Base-by-base conservation (phyloP, 2,113 vertebrate species). In the Hymenochirus boettgeri region DNA sequence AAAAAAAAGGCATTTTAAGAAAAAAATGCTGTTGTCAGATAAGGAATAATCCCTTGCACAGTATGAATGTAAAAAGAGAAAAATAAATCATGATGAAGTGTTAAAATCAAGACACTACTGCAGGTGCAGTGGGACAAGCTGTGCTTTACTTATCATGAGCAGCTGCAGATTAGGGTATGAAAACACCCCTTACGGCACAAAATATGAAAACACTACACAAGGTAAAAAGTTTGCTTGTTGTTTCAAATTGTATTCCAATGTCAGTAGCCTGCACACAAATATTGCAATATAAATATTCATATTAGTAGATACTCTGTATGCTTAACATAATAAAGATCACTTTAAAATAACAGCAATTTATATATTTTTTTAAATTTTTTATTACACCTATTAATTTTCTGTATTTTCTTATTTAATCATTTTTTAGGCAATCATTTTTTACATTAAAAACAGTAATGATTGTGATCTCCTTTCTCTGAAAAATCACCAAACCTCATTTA, bases 41-140 rank as follows among this genome's bases (percentile, higher is more conserved):
- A 35, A 35, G 15, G 33, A n/a, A 12, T 42, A 42, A 42, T 42
- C 39, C 2, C 17, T 42, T 15, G 15, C 17, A 5, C 39, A 17
- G 37, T 5, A 42, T 3, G 15, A 42, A 13, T 5, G 33, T 35
- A 35, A 35, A 15, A 13, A 42, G 13, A 12, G 70, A 77, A 75
- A n/a, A 78, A 75, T 81, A 86, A 86, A 81, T 84, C 82, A 84
- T 70, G 77, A 73, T 74, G 79, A 85, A 83, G 84, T 84, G 87
- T 84, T 77, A 79, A 81, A 81, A 85, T 82, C 80, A 78, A 75
- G 77, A 56, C 73, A 75, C 70, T 86, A 83, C 86, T 93, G 92
- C 92, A 94, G 91, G 90, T 93, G 91, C 89, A 89, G 73, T 84
- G 74, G 77, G 72, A 86, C 71, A 25, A 78, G 73, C 76, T 73